Evolutionary conservation across 2,888 invertebrate species (phyloP).

Genomic region (Tipula lateralis): DNA sequence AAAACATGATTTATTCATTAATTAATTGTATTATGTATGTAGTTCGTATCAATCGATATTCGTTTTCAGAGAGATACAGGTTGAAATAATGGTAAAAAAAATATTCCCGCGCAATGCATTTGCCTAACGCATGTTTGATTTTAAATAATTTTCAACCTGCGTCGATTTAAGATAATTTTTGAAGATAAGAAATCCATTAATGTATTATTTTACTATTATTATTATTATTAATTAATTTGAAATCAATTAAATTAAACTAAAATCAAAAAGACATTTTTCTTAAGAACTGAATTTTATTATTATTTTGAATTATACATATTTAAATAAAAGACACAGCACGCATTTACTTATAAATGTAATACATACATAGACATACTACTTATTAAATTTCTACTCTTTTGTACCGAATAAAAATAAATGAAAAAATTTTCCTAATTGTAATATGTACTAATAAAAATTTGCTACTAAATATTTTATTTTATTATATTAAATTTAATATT

Average conservation of each 20-base stretch:
- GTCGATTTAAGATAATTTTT: background rate
- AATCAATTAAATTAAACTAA: background rate
- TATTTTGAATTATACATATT: background rate
- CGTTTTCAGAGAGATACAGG: background rate
- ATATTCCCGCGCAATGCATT: background rate
- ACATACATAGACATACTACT: no score
- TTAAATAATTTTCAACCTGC: background rate
- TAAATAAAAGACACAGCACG: background rate
- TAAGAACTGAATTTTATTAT: background rate
- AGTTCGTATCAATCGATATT: background rate
- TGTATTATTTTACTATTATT: background rate
- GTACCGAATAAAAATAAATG: conserved; percentile 3
- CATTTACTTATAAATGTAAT: background rate
- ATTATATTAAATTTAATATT: background rate
- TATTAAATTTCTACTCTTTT: background rate
- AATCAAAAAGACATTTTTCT: conserved; percentile 5
- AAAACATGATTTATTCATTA: background rate
- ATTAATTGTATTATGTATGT: background rate
- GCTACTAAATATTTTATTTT: background rate
- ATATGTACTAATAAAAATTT: background rate
- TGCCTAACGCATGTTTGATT: background rate
- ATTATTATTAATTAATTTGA: background rate
- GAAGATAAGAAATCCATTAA: background rate
- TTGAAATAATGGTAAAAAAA: background rate
- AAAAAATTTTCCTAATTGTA: background rate